A percentile compares a stretch with the other conserved stretches of the same genome.
phyloP scores from a whole-genome alignment of 2,797 vertebrate genomes.

The Setipinna tenuifilis region DNA sequence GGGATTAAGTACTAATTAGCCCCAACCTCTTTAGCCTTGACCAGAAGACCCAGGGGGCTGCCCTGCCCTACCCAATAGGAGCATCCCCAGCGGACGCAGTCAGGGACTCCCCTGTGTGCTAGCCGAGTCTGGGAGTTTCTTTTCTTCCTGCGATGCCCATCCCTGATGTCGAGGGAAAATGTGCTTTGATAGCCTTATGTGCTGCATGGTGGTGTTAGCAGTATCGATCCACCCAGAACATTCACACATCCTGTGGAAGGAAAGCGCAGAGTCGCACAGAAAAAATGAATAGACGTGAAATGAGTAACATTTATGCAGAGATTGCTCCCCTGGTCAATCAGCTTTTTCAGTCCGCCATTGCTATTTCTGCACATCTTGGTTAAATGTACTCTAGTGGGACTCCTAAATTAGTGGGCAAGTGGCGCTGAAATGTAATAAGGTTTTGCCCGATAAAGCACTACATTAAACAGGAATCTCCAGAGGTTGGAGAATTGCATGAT shows the following conservation, averaged over 20 bases:
- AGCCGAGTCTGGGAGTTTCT: background rate
- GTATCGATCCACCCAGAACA: no score
- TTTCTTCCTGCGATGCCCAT: background rate
- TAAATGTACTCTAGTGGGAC: background rate
- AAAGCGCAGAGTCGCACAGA: no score
- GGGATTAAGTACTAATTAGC: background rate
- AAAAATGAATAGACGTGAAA: no score
- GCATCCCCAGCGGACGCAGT: background rate
- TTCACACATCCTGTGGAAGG: no score
- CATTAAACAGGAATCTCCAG: background rate
- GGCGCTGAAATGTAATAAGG: background rate
- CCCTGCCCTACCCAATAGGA: background rate
- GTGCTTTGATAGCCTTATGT: background rate
- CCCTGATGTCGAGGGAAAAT: background rate
- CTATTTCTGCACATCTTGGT: conserved; percentile 9
- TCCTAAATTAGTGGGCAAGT: background rate
- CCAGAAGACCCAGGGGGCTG: background rate
- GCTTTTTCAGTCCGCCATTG: background rate
- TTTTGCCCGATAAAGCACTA: background rate
- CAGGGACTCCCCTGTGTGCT: background rate
- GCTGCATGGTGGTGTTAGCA: background rate
- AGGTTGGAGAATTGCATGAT: background rate
- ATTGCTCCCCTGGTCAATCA: background rate
- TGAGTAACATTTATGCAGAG: background rate
- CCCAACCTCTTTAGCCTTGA: background rate